Base-by-base conservation (phyloP, 2,113 vertebrate genomes). In the Hydrochoerus hydrochaeris region DNA sequence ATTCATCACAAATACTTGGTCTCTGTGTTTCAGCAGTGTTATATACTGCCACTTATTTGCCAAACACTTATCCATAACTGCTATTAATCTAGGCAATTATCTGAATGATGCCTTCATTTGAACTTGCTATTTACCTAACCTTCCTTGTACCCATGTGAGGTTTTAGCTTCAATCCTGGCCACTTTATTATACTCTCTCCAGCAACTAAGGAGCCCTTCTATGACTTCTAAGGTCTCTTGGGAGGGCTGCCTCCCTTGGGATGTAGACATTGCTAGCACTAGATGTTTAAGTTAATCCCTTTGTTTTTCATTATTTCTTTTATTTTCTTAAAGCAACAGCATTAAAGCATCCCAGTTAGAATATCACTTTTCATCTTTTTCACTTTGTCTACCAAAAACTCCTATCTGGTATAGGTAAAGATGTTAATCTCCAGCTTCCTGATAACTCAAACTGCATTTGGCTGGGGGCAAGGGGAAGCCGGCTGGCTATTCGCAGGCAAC, bases 81-180 rank as follows among this genome's bases (percentile, higher is more conserved):
- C 92, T 94, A 19, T 92, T 94, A 95, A 94, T 80, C 75, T 88
- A 86, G 63, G 57, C 58, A 91, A 19, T 82, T 95, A 91, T 93
- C 80, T 77, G 17, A 49, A 82, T 58, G 52, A 97, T 97, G 96
- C 24, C 60, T 97, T 94, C 92, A 75, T 97, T 97, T 96, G 94
- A 96, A 88, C 82, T 97, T 97, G 81, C 93, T 97, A n/a, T 97
- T 98, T 97, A 95, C 85, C 97, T 98, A 96, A 97, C 89, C 96
- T 98, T 97, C 96, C 46, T 90, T 93, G 52, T 91, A 93, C 90
- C 94, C 69, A 30, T 67, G 63, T 96, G 95, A 97, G 86, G 92
- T 96, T 98, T 98, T 95, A 92, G 88, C 93, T 98, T 97, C 95
- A 86, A 10, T 82, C 94, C 87, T 90, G 90, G 88, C 80, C 90